Conservation (phyloP, 1,140 invertebrate species). For the Agraylea sexmaculata region DNA sequence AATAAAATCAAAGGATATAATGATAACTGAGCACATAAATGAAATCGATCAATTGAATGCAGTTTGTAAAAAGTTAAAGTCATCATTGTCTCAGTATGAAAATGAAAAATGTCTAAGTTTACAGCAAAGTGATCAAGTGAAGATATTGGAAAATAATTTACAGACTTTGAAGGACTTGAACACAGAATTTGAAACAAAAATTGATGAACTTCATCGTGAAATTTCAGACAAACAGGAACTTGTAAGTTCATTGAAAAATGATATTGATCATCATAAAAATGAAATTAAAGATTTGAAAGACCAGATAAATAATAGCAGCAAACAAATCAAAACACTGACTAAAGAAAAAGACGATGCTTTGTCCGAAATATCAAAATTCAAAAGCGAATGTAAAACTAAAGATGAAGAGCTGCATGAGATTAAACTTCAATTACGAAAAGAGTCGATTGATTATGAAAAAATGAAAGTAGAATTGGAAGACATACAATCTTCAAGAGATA, state of each 20-base stretch:
- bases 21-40: conserved; percentile 34
- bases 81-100: conserved; percentile 36
- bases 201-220: too few species aligned
- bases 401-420: conserved; percentile 44
- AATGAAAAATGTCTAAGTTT: conserved; percentile 32
- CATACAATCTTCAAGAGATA: conserved; percentile 30
- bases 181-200: too few species aligned
- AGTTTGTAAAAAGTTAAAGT: conserved; percentile 35
- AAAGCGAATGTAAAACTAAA: conserved; percentile 37
- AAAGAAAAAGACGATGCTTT: conserved; percentile 23
- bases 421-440: conserved; percentile 34
- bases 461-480: conserved; percentile 29
- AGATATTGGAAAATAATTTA: conserved; percentile 36
- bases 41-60: conserved; percentile 41
- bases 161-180: too few species aligned
- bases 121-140: conserved; percentile 31
- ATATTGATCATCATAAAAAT: conserved; percentile 33
- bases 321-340: conserved; percentile 19
- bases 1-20: conserved; percentile 37
- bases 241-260: conserved; percentile 20
- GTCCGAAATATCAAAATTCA: conserved; percentile 31
- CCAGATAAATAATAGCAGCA: conserved; percentile 20
- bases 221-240: too few species aligned
- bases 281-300: conserved; percentile 19
- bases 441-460: conserved; percentile 38